A percentile compares a stretch with the other conserved stretches of the same genome.
Evolutionary conservation across 2,888 invertebrate genomes (phyloP).

Genomic region (Phlogophora meticulosa): DNA sequence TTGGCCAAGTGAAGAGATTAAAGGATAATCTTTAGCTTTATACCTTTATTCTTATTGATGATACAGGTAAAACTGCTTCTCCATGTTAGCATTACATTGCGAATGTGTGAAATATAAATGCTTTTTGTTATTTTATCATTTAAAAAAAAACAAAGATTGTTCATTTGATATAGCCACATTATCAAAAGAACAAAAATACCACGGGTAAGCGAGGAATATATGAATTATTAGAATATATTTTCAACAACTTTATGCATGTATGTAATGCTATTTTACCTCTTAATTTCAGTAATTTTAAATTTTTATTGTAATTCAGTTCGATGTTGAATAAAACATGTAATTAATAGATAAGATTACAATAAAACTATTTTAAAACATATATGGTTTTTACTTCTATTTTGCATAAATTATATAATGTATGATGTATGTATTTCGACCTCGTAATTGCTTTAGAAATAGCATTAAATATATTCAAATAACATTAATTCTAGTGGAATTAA

Average conservation of each 20-base stretch:
- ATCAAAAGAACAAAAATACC: constrained; percentile 6
- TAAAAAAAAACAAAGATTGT: background rate
- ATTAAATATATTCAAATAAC: no score
- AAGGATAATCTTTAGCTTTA: background rate
- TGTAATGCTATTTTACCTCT: constrained; percentile 2
- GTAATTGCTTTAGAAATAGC: no score
- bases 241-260: background rate
- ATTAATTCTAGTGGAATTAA: no score
- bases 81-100: constrained; percentile 5
- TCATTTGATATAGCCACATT: background rate
- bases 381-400: background rate
- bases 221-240: no score
- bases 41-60: background rate
- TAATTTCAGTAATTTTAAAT: constrained; percentile 7
- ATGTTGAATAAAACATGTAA: constrained; percentile 4
- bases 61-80: background rate
- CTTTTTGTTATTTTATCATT: background rate
- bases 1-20: background rate
- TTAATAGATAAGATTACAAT: constrained; percentile 23
- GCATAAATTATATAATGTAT: no score
- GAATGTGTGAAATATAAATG: constrained; percentile 2
- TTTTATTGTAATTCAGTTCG: constrained; percentile 3
- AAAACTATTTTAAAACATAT: constrained; percentile 28
- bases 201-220: background rate
- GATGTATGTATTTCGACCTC: no score